A percentile compares a stretch with the other conserved stretches of the same genome.
These are phyloP conservation scores for Chaetophractus vellerosus DNA, from an alignment of 2,797 vertebrate genomes.

Conservation along the genomic window DNA sequence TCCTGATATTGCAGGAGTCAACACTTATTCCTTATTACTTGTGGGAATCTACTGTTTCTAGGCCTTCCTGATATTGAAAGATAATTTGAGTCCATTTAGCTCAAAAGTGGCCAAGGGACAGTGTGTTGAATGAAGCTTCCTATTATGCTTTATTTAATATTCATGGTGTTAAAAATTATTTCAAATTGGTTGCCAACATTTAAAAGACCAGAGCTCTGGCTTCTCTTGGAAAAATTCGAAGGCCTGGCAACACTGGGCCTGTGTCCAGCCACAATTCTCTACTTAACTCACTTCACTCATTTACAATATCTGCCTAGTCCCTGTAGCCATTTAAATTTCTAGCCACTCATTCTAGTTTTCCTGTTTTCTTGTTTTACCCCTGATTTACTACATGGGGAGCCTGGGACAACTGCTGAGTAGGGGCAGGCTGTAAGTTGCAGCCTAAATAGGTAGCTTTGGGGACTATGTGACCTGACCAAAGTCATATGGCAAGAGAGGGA, in stretches of 20 bases:
- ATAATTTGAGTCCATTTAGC: conserved; percentile 13
- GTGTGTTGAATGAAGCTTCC: neutral
- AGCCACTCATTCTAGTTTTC: neutral
- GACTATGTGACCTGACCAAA: neutral
- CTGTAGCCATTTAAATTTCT: neutral
- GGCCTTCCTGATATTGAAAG: conserved; percentile 31
- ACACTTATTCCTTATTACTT: neutral
- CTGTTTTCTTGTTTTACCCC: neutral
- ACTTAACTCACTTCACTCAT: neutral
- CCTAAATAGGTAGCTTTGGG: neutral
- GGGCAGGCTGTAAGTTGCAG: neutral
- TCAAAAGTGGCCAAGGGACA: neutral
- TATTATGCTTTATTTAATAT: neutral
- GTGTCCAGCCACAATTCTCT: neutral
- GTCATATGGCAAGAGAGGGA: neutral
- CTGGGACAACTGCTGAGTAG: neutral
- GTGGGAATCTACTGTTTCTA: neutral
- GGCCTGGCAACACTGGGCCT: neutral
- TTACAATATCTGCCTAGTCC: neutral
- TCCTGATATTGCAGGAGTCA: conserved; percentile 36
- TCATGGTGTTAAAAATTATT: conserved; percentile 33
- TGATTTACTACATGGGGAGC: neutral
- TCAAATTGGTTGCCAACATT: conserved; percentile 1
- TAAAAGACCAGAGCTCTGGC: conserved; percentile 36
- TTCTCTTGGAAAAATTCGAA: conserved; percentile 42